A percentile compares a stretch with the other conserved stretches of the same genome.
These are phyloP conservation scores for Theristicus caerulescens DNA, from an alignment of 2,113 vertebrate species.

Conservation along the genomic window DNA sequence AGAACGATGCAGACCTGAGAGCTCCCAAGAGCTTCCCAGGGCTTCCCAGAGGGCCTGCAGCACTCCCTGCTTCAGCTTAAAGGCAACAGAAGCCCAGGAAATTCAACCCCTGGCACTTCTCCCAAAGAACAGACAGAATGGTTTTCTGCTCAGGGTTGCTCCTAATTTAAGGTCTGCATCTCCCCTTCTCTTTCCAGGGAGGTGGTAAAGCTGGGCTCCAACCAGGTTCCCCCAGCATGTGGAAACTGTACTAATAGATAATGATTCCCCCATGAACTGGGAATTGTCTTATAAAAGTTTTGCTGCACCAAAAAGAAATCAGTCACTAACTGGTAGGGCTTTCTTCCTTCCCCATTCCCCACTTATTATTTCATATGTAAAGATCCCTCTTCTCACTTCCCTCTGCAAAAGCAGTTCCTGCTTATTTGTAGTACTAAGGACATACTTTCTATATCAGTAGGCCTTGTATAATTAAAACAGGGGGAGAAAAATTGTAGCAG, in stretches of 20 bases:
- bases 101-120: not conserved
- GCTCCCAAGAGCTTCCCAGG: not conserved
- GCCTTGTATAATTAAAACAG: not conserved
- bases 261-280: not conserved
- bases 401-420: not conserved
- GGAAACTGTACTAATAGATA: not conserved
- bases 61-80: not conserved
- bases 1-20: not conserved
- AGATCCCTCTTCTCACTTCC: not conserved
- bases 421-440: not conserved
- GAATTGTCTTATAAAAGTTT: not conserved
- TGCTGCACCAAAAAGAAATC: not conserved
- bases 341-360: not conserved
- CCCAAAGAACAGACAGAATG: not conserved
- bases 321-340: not conserved
- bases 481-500: not conserved
- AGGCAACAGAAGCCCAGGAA: not conserved
- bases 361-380: not conserved
- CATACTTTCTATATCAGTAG: not conserved
- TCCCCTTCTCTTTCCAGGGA: not conserved
- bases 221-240: not conserved
- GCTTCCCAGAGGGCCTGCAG: not conserved
- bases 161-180: not conserved
- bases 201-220: not conserved
- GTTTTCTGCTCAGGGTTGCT: not conserved